These are phyloP conservation scores for Reticulitermes speratus DNA, from an alignment of 1,140 invertebrate genomes.

Conservation along the genomic window DNA sequence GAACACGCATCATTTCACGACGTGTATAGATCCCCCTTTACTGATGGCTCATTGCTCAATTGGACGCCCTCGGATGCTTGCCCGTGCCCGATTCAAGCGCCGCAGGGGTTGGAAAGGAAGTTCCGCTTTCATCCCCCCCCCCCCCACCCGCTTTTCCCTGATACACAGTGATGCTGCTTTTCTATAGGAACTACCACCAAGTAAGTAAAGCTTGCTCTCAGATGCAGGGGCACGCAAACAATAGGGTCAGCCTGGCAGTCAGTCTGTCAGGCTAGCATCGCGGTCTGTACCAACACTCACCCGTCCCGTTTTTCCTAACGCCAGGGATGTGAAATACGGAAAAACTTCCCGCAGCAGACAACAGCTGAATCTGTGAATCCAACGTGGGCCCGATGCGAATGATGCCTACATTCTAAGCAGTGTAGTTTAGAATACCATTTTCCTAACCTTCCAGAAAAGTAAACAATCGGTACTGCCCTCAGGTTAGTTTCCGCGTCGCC, in stretches of 20 bases:
- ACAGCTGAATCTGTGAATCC: no score
- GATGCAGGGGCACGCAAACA: constrained; percentile 11
- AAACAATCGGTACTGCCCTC: no score
- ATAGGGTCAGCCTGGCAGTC: background rate
- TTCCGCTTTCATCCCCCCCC: background rate
- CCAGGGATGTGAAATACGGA: background rate
- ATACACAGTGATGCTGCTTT: background rate
- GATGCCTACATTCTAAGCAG: no score
- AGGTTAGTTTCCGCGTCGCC: no score
- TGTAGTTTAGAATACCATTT: no score
- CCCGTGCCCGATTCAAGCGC: background rate
- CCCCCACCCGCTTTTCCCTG: background rate
- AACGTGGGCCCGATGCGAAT: background rate
- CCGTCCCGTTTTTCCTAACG: background rate
- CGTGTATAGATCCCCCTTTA: background rate
- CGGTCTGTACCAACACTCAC: background rate
- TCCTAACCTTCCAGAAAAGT: no score
- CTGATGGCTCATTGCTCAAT: constrained; percentile 17
- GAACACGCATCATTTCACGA: constrained; percentile 17
- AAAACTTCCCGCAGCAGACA: background rate
- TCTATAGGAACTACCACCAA: background rate
- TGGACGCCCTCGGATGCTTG: background rate
- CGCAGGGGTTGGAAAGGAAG: constrained; percentile 12
- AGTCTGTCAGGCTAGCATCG: background rate
- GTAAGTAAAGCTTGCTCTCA: constrained; percentile 6